These are phyloP conservation scores for Hydropsyche betteni DNA, from an alignment of 2,888 invertebrate genomes.

Conservation along the genomic window DNA sequence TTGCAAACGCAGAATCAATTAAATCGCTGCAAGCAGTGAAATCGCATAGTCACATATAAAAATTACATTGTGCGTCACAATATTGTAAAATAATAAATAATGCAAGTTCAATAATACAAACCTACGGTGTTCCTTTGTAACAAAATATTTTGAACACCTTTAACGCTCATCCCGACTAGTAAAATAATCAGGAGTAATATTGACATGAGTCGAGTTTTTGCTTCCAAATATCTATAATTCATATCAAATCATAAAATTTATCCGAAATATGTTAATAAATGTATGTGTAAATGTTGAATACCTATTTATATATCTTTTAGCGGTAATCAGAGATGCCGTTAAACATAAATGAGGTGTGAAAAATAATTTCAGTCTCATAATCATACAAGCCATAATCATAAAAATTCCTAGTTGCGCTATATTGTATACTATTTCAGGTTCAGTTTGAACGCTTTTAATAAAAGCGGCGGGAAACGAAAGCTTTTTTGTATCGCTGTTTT, in stretches of 20 bases:
- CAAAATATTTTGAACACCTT: constrained; percentile 33
- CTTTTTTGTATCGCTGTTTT: no score
- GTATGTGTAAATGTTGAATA: constrained; percentile 55
- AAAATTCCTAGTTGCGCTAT: constrained; percentile 76
- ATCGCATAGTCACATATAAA: no score
- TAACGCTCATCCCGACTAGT: constrained; percentile 37
- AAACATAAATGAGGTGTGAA: constrained; percentile 83
- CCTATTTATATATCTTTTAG: constrained; percentile 64
- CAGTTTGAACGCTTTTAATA: constrained; percentile 58
- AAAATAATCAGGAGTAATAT: constrained; percentile 28
- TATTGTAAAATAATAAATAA: no score
- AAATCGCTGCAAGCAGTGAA: no score
- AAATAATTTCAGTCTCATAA: constrained; percentile 82
- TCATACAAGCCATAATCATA: constrained; percentile 75
- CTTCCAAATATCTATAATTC: constrained; percentile 1
- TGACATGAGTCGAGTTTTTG: constrained; percentile 4
- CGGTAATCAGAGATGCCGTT: constrained; percentile 72
- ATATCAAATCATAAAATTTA: constrained; percentile 42
- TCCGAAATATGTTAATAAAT: constrained; percentile 55
- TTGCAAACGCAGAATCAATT: no score
- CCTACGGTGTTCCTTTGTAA: constrained; percentile 34
- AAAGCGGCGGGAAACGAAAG: neutral
- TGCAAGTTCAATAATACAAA: constrained; percentile 2
- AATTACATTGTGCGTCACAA: no score
- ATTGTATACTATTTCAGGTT: constrained; percentile 73